A percentile compares a stretch with the other conserved stretches of the same genome.
Conservation (phyloP, 2,113 vertebrate genomes). For the Colistium nudipinnis region DNA sequence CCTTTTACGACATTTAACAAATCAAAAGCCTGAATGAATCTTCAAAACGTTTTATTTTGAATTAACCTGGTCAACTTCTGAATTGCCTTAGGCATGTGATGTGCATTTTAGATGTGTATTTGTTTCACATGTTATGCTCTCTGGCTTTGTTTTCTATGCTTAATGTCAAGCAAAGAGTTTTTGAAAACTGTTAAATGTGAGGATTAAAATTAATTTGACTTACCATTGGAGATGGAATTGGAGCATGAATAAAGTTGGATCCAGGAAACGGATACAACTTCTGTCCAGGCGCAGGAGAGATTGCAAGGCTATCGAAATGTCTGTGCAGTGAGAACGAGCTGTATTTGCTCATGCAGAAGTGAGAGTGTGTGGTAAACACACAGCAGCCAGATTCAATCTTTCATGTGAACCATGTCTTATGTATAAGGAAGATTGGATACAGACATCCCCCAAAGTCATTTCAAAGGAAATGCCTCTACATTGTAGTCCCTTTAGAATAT, state of each 20-base stretch:
- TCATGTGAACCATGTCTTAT: constrained; percentile 13
- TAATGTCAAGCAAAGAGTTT: too few relatives aligned
- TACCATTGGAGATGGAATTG: constrained; percentile 29
- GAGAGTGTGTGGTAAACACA: constrained; percentile 28
- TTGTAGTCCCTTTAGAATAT: not conserved
- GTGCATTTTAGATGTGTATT: too few relatives aligned
- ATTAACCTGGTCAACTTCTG: too few relatives aligned
- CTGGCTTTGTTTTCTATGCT: too few relatives aligned
- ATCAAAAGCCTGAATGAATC: too few relatives aligned
- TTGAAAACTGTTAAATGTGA: not conserved
- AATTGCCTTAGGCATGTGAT: too few relatives aligned
- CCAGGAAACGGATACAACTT: not conserved
- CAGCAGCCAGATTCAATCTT: constrained; percentile 3
- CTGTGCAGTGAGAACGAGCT: not conserved
- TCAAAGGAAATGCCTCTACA: not conserved
- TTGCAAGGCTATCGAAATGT: not conserved
- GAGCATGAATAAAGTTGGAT: not conserved
- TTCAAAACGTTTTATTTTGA: too few relatives aligned
- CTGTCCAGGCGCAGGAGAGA: not conserved
- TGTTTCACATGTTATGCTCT: too few relatives aligned
- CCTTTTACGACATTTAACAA: too few relatives aligned
- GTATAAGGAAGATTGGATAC: not conserved
- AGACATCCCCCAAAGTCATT: not conserved
- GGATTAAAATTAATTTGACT: constrained; percentile 26
- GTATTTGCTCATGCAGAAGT: constrained; percentile 53